Percentiles rank a stretch among this genome's conserved stretches.
phyloP scores from a whole-genome alignment of 2,113 vertebrate genomes.

The Urocitellus parryii region DNA sequence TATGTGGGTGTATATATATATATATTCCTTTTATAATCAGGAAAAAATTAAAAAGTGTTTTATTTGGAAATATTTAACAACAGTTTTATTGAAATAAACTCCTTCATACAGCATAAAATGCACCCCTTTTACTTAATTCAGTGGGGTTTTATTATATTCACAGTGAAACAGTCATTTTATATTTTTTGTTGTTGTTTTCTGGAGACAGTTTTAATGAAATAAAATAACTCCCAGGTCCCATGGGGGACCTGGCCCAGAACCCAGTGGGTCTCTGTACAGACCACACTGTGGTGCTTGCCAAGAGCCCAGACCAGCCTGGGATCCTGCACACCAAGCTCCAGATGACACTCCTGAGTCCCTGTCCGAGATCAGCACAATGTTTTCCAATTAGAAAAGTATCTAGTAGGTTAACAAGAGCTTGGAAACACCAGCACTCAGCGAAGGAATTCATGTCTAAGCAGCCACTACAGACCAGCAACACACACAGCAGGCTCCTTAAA shows the following conservation, averaged over 20 bases:
- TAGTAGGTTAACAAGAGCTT: neutral
- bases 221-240: no score
- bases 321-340: neutral
- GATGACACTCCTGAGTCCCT: neutral
- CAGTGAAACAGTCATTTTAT: neutral
- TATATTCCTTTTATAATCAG: conserved; percentile 9
- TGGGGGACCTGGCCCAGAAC: neutral
- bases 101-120: neutral
- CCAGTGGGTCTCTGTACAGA: neutral
- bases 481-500: neutral
- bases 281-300: neutral
- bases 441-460: neutral
- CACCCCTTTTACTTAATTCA: neutral
- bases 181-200: neutral
- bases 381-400: neutral
- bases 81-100: conserved; percentile 3
- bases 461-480: neutral
- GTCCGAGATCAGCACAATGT: neutral
- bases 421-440: neutral
- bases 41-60: neutral
- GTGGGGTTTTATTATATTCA: neutral
- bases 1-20: neutral
- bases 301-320: neutral
- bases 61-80: neutral
- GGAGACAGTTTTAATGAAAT: neutral